Percentiles rank a stretch among this genome's conserved stretches.
Conservation (phyloP, 2,888 invertebrate genomes). For the Tromatobia lineatoria region DNA sequence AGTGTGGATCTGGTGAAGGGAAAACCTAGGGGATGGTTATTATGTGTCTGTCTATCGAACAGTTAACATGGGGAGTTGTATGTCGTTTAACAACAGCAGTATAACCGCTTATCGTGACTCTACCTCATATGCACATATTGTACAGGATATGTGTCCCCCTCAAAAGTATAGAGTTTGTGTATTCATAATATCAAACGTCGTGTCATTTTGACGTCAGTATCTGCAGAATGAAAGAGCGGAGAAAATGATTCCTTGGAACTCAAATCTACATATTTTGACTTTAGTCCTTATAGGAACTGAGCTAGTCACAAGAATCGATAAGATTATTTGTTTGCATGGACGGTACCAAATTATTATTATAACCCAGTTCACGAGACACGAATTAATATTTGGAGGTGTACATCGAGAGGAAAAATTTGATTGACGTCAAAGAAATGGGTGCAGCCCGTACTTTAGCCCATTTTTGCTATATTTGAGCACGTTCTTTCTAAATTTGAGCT, state of each 20-base stretch:
- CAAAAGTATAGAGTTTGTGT: neutral
- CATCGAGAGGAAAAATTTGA: too few species aligned
- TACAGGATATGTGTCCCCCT: neutral
- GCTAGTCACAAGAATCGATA: too few species aligned
- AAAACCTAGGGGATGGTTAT: constrained; percentile 2
- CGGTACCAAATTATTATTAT: too few species aligned
- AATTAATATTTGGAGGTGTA: too few species aligned
- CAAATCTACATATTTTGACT: too few species aligned
- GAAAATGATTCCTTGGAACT: neutral
- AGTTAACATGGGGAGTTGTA: neutral
- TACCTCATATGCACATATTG: neutral
- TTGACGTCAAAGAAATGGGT: too few species aligned
- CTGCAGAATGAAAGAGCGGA: neutral
- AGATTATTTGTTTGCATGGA: too few species aligned
- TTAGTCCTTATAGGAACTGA: too few species aligned
- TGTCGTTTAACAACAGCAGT: constrained; percentile 7
- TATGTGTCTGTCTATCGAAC: neutral
- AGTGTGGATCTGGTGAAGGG: neutral
- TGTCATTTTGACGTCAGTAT: constrained; percentile 20
- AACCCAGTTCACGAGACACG: too few species aligned
- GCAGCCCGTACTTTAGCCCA: too few species aligned
- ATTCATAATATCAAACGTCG: constrained; percentile 13
- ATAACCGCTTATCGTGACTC: neutral
- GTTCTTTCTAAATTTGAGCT: too few species aligned
- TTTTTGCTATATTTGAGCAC: too few species aligned